phyloP scores from a whole-genome alignment of 2,113 vertebrate species.

The Bucco capensis region DNA sequence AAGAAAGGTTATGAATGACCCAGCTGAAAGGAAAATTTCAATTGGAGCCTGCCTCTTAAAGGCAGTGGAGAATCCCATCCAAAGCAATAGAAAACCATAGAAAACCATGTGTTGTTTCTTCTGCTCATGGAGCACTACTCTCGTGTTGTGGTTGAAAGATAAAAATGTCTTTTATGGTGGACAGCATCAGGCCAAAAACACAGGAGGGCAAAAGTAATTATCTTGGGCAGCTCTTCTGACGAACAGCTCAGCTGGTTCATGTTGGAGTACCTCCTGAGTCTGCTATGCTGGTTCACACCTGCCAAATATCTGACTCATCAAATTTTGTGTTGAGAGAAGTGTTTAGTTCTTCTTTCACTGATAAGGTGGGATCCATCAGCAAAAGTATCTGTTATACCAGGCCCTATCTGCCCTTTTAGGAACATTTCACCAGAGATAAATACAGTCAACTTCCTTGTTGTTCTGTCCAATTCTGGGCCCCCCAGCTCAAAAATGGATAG shows the following conservation, averaged over 20 bases:
- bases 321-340: not conserved
- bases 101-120: not conserved
- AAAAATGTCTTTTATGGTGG: not conserved
- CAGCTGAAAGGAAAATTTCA: not conserved
- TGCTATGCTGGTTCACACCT: not conserved
- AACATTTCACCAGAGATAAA: not conserved
- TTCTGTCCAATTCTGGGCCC: too few species aligned
- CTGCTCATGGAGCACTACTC: not conserved
- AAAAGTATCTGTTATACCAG: not conserved
- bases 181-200: not conserved
- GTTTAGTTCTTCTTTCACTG: not conserved
- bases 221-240: not conserved
- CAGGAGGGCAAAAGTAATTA: not conserved
- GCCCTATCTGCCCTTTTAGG: not conserved
- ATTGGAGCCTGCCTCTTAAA: not conserved
- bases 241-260: not conserved
- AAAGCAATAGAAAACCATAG: not conserved
- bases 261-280: not conserved
- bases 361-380: not conserved
- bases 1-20: not conserved
- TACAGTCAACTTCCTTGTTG: not conserved
- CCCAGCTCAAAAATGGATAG: too few species aligned
- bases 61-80: not conserved
- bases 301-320: not conserved
- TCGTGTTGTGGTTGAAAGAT: not conserved